These are phyloP conservation scores for Microcaecilia unicolor DNA, from an alignment of 2,797 vertebrate genomes.

Conservation along the genomic window DNA sequence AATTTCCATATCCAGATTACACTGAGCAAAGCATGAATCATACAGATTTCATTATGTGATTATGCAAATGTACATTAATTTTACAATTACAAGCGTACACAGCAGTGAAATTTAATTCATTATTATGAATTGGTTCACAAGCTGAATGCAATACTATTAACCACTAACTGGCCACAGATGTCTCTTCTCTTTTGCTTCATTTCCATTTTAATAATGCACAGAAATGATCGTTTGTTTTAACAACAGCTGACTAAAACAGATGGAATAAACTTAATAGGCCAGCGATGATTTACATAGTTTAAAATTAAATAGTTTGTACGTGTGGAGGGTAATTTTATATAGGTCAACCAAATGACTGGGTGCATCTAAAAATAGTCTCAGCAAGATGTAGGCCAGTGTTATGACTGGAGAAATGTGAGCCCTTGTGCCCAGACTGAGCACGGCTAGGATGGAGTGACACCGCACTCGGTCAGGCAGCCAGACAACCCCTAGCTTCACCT, in stretches of 20 bases:
- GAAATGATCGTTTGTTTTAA: slow-evolving; percentile 41
- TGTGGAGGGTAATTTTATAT: too few species aligned
- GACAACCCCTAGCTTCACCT: too few species aligned
- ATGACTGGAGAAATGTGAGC: too few species aligned
- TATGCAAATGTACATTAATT: slow-evolving; percentile 49
- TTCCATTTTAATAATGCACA: slow-evolving; percentile 42
- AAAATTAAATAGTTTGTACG: slow-evolving; percentile 33
- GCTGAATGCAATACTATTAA: slow-evolving; percentile 32
- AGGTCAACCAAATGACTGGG: too few species aligned
- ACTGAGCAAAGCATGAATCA: slow-evolving; percentile 38
- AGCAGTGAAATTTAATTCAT: slow-evolving; percentile 49
- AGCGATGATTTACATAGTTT: slow-evolving; percentile 38
- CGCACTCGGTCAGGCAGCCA: too few species aligned
- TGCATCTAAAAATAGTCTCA: too few species aligned
- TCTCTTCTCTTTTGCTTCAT: slow-evolving; percentile 29
- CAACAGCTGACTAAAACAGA: slow-evolving; percentile 55
- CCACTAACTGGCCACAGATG: slow-evolving; percentile 28
- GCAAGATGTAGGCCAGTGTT: too few species aligned
- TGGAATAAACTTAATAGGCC: slow-evolving; percentile 44
- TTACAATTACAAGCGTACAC: slow-evolving; percentile 45
- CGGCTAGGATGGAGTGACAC: too few species aligned
- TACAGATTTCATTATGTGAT: slow-evolving; percentile 35
- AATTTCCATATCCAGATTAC: slow-evolving; percentile 31
- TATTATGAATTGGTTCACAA: slow-evolving; percentile 30
- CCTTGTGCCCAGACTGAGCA: too few species aligned